Base-by-base conservation (phyloP, 2,113 vertebrate genomes). In the Entosphenus tridentatus region DNA sequence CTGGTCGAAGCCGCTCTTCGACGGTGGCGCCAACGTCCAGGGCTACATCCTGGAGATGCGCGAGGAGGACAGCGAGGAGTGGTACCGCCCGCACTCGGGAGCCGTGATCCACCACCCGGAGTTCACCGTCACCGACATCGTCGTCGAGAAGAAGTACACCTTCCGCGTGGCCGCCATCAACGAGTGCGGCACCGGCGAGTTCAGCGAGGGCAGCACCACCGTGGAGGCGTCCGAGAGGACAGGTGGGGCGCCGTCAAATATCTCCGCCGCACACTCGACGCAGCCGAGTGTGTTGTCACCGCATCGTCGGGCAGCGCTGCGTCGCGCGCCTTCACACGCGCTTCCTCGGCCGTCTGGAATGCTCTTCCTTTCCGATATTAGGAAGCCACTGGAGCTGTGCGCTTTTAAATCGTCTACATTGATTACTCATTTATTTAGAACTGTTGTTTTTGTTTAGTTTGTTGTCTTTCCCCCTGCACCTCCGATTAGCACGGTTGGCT, bases 161-260 rank as follows among this genome's bases (percentile, higher is more conserved):
- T 98, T 98, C 76, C 83, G 85, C 81, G 91, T 93, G 57, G 87
- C 90, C 70, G 86, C 86, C 58, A 79, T 88, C 76, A 98, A 98
- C 13, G 72, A 83, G 56, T 96, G 93, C 68, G 93, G 93, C 12
- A 83, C 82, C 56, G 91, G 93, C 76, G 90, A 96, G 79, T 88
- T 86, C 74, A 96, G 93, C 2, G 89, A 89, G 73, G 77, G 83
- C 3, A 84, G 80, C 73, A 80, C 85, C 57, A 84, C 86, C 80
- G 88, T 87, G 21, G 87, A 95, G 74, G 85, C 89, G 0, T 78
- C 87, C 70, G 93, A 98, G 82, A 86, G 88, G 81, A 80, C 87
- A 75, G 93, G 93, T 98, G 84, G 78, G 74, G 78, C 39, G 39
- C 39, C 39, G 39, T 39, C 39, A 39, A 39, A 39, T 39, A 39